Base-by-base conservation (phyloP, 2,888 invertebrate genomes). In the Sylvicola fuscatus region DNA sequence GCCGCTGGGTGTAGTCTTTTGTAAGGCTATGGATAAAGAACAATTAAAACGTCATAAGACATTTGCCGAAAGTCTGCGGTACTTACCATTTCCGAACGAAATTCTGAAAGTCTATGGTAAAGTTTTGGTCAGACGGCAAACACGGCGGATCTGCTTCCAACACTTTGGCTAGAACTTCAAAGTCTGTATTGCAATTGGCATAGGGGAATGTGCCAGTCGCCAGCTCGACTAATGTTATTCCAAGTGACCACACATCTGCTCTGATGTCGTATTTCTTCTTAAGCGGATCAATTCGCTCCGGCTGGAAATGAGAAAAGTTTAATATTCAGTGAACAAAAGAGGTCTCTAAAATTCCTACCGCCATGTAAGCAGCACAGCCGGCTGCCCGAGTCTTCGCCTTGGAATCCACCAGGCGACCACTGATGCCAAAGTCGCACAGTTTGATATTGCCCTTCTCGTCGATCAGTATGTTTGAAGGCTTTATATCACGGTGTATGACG, bases 361-460 rank as follows among this genome's bases (percentile, higher is more conserved):
- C 93, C 92, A 97, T 90, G 50, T 97, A 98, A 2, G 93, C 95
- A n/a, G 93, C 92, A 63, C 95, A 97, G 30, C 95, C 97, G 3
- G 90, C 93, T 55, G 87, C 90, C 51, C 92, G 67, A 14, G 95
- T 95, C 61, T 89, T 90, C 3, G 95, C 97, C 66, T 93, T 92
- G 34, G 95, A 97, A 65, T 97, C 95, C 27, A 97, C 95, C 41
- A 98, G 69, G 40, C 92, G 73, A 14, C 97, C 98, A 54, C 95
- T 95, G 56, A 98, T 98, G 45, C 98, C 98, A 66, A 98, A 98
- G 70, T 99, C 98, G 64, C 98, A 99, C 27, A 98, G 66, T 61
- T 99, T 98, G 7, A 98, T 86, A 49, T 83, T 83, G 14, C 97
- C 97, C 51, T 75, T 76, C 59, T 86, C 82, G 60, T 97, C 95